Evolutionary conservation across 2,888 invertebrate genomes (phyloP), one percentile per base, ranked within the genome.

Genomic region (Cerceris rybyensis): DNA sequence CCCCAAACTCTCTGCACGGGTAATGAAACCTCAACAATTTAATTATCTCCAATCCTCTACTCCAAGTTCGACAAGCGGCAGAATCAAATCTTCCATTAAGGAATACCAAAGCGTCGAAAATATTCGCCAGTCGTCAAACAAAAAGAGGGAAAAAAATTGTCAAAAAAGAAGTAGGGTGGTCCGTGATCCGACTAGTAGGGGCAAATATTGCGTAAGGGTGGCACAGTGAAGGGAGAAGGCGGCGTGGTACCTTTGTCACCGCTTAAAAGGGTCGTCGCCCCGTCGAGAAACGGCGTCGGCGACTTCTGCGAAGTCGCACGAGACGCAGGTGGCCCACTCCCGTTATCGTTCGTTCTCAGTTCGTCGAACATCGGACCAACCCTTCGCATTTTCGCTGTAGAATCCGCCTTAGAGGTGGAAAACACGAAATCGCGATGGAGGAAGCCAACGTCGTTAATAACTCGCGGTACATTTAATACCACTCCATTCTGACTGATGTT

Each of bases 391-490:
- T n/a, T 28, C 42, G 41, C 39, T 16, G 59, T 11, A 60, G 77
- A 75, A 77, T 71, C 72, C 70, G 73, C 69, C 78, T 67, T 64
- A 59, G 75, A 58, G 81, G 28, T 28, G 28, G 88, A 85, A 89
- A 88, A 87, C 86, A 82, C 86, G 86, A 87, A 88, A 87, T 87
- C 80, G 77, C 82, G 78, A 74, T 75, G 72, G 55, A 82, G 85
- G 85, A 86, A 83, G 84, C 83, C 81, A 77, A 78, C 75, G 80
- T 85, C 88, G 86, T 90, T 90, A 88, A 88, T 90, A 90, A 88
- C 88, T 88, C 86, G 80, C 88, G 86, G 86, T 84, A 89, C 89
- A 88, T 90, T 90, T 88, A 85, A 79, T 85, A 75, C 78, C 58
- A 57, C 60, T 69, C 73, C 71, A 70, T 75, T 68, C 74, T 74